Conservation (phyloP, 2,113 vertebrate species). For the Aplodontia rufa region DNA sequence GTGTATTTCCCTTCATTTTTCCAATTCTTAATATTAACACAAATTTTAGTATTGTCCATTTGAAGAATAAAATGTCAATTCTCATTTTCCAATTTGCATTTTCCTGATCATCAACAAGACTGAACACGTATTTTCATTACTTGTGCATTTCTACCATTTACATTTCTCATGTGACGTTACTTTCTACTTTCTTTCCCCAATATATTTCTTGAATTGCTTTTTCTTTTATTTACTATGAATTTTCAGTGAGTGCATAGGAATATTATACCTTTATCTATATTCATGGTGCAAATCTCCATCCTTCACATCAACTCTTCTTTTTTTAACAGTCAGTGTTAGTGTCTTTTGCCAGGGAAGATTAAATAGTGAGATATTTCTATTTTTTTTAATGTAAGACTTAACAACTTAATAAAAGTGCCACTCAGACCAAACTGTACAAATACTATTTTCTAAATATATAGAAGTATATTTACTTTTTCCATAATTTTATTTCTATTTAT, state of each 20-base stretch:
- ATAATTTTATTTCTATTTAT: not conserved
- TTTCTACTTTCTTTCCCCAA: not conserved
- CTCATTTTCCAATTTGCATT: not conserved
- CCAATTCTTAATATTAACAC: not conserved
- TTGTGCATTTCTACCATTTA: not conserved
- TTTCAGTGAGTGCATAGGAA: not conserved
- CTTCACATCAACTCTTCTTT: not conserved
- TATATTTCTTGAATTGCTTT: not conserved
- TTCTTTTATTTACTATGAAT: not conserved
- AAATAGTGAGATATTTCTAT: not conserved
- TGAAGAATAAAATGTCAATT: not conserved
- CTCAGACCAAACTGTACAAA: not conserved
- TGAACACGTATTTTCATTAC: not conserved
- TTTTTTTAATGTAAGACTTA: not conserved
- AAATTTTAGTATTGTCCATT: not conserved
- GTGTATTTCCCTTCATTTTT: not conserved
- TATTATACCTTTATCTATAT: not conserved
- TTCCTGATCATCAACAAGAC: not conserved
- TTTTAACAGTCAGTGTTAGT: not conserved
- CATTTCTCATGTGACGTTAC: conserved; percentile 16
- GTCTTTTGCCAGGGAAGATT: not conserved
- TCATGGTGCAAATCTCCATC: not conserved
- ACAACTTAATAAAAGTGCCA: not conserved
- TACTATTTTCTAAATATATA: not conserved
- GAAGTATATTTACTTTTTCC: not conserved